Evolutionary conservation across 1,140 invertebrate genomes (phyloP), one percentile per base, ranked within the genome.

Genomic region (Drosophila lacertosa): DNA sequence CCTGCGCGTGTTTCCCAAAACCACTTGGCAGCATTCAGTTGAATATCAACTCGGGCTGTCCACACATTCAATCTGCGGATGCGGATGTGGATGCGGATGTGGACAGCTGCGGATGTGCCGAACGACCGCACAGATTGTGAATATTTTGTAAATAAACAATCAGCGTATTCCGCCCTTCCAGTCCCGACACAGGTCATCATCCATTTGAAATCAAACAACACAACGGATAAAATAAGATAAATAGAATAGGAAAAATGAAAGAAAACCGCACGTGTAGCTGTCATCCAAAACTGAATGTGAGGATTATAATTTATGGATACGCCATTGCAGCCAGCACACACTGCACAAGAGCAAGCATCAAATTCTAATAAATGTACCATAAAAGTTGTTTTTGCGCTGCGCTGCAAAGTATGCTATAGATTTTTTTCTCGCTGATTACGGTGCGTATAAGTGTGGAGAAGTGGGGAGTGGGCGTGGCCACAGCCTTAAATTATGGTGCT

Each of bases 351-450:
- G 10, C 15, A n/a, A 3, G 11, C 6, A 10, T n/a, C 22, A 20
- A 45, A 33, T 3, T n/a, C 1, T 13, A n/a, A 29, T 58, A 44
- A 44, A 42, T 42, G 1, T 24, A 6, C 13, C 10, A 20, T 22
- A 44, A 51, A 26, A 44, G 18, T 26, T 6, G 10, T 16, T 47
- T 47, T 20, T 24, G 33, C 22, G 33, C 22, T 20, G 51, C 39
- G 54, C 63, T 60, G 10, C 4, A 72, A 66, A 45, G 48, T 60
- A 72, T 67, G 48, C 55, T 53, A 72, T 18, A 51, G 1, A 51
- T 44, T 66, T 59, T 37, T 39, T n/a, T n/a, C n/a, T n/a, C n/a
- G 5, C 29, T 54, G 24, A 55, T 64, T 54, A 24, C 13, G 57
- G 42, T 4, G 33, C 10, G n/a, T n/a, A n/a, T n/a, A n/a, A 40